These are phyloP conservation scores for Chloromyia formosa DNA, from an alignment of 2,888 invertebrate genomes.

Conservation along the genomic window DNA sequence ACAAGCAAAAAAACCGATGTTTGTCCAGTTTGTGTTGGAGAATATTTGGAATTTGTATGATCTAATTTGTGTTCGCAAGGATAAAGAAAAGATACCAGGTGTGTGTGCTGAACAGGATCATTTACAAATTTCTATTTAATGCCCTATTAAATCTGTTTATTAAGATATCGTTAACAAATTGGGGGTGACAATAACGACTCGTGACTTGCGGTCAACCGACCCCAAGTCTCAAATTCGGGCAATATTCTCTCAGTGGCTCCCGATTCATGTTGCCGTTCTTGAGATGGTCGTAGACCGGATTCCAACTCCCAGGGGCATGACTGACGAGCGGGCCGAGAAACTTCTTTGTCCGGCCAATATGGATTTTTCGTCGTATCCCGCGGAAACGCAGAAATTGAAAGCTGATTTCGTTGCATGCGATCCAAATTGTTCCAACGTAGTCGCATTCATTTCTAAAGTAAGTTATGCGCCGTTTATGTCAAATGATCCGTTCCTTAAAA, in stretches of 20 bases:
- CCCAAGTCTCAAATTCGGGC: constrained; percentile 80
- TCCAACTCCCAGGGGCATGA: constrained; percentile 82
- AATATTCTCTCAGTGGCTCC: constrained; percentile 89
- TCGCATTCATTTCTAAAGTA: constrained; percentile 64
- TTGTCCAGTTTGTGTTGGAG: constrained; percentile 90
- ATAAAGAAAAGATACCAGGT: constrained; percentile 74
- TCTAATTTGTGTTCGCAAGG: constrained; percentile 77
- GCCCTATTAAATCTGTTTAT: too few species aligned
- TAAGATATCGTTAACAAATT: constrained; percentile 73
- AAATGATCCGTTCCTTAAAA: not conserved
- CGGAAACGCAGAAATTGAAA: constrained; percentile 76
- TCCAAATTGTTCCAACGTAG: constrained; percentile 72
- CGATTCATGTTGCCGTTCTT: constrained; percentile 82
- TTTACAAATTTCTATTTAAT: not conserved
- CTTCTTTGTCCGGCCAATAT: constrained; percentile 79
- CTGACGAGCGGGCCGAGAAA: constrained; percentile 80
- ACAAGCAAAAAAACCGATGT: constrained; percentile 91
- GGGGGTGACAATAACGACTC: constrained; percentile 76
- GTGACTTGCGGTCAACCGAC: constrained; percentile 84
- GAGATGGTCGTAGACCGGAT: constrained; percentile 81
- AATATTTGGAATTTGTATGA: constrained; percentile 93
- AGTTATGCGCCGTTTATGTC: not conserved
- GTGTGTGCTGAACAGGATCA: not conserved
- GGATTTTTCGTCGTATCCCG: constrained; percentile 73
- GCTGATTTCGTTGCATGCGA: constrained; percentile 76